phyloP scores from a whole-genome alignment of 2,113 vertebrate genomes.

The Cyprinodon variegatus region DNA sequence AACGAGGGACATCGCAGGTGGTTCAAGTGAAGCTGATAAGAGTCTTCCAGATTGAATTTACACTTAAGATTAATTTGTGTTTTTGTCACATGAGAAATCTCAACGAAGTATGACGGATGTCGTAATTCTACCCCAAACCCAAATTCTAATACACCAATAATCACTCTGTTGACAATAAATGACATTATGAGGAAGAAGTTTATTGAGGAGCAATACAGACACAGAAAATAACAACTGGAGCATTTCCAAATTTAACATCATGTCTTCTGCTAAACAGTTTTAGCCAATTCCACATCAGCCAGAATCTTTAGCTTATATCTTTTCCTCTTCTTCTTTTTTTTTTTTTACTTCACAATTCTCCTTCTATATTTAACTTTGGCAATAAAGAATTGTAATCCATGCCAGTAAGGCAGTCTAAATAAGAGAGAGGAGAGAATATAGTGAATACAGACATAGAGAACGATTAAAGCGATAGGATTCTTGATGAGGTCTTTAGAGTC shows the following conservation, averaged over 20 bases:
- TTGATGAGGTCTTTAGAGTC: conserved; percentile 73
- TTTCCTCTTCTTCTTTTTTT: conserved; percentile 19
- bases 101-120: too few relatives aligned
- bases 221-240: conserved; percentile 90
- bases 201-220: conserved; percentile 79
- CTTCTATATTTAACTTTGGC: conserved; percentile 79
- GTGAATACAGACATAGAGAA: conserved; percentile 76
- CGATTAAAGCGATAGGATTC: conserved; percentile 73
- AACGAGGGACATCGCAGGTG: too few relatives aligned
- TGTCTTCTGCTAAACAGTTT: conserved; percentile 90
- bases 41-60: too few relatives aligned
- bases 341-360: conserved; percentile 49
- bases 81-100: not conserved
- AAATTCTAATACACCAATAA: not conserved
- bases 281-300: conserved; percentile 55
- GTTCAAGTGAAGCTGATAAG: too few relatives aligned
- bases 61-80: not conserved
- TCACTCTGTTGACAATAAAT: conserved; percentile 20
- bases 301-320: conserved; percentile 79
- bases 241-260: conserved; percentile 89
- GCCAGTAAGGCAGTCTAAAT: conserved; percentile 78
- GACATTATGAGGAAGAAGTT: conserved; percentile 72
- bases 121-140: not conserved
- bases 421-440: conserved; percentile 69
- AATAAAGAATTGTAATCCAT: conserved; percentile 76